These are phyloP conservation scores for Campopleginae sp. DNA, from an alignment of 2,888 invertebrate genomes.

Conservation along the genomic window DNA sequence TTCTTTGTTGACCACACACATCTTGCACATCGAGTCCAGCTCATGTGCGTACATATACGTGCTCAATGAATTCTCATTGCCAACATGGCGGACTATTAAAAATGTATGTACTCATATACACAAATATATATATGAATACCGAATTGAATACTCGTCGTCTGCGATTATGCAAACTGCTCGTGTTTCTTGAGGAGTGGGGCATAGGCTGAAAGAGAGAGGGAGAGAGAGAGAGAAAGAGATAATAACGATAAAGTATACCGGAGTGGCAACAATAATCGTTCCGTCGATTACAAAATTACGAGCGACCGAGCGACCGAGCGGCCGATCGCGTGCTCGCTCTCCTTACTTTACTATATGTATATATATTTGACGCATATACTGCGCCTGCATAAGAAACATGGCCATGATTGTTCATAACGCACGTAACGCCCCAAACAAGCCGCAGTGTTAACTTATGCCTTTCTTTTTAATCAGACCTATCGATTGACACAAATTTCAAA, in stretches of 20 bases:
- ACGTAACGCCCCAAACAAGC: slow-evolving; percentile 42
- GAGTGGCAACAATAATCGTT: slow-evolving; percentile 63
- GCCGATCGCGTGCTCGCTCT: slow-evolving; percentile 58
- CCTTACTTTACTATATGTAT: slow-evolving; percentile 40
- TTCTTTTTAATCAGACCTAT: slow-evolving; percentile 14
- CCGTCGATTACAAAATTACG: slow-evolving; percentile 63
- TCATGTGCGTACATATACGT: slow-evolving; percentile 1
- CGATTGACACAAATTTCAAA: slow-evolving; percentile 24
- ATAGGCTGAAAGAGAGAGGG: slow-evolving; percentile 21
- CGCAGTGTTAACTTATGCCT: slow-evolving; percentile 24
- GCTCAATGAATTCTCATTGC: slow-evolving; percentile 64
- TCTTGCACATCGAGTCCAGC: not conserved
- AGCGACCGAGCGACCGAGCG: slow-evolving; percentile 40
- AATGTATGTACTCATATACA: slow-evolving; percentile 3
- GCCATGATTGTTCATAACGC: slow-evolving; percentile 57
- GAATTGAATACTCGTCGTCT: slow-evolving; percentile 51
- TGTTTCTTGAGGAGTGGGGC: slow-evolving; percentile 43
- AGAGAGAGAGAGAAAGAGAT: slow-evolving; percentile 36
- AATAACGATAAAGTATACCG: slow-evolving; percentile 52
- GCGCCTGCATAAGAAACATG: slow-evolving; percentile 34
- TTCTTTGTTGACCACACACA: slow-evolving; percentile 46
- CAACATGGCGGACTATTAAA: slow-evolving; percentile 39
- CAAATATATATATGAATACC: slow-evolving; percentile 16
- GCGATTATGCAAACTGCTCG: slow-evolving; percentile 60
- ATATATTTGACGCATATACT: slow-evolving; percentile 8